Evolutionary conservation across 2,888 invertebrate species (phyloP).

Genomic region (Eurytoma californica): DNA sequence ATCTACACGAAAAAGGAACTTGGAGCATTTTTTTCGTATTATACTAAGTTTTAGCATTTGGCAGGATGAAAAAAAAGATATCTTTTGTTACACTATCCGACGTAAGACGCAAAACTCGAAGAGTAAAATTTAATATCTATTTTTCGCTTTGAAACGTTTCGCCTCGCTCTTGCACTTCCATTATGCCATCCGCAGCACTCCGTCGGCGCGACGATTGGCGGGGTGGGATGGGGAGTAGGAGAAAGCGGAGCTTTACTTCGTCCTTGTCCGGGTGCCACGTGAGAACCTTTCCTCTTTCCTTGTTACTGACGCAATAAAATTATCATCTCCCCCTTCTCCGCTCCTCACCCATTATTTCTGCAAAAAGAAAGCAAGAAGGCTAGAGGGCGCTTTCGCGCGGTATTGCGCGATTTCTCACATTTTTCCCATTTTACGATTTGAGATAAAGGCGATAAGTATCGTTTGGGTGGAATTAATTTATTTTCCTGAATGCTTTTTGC

Average conservation of each 20-base stretch:
- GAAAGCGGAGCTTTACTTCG: conserved; percentile 18
- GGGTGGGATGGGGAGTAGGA: not conserved
- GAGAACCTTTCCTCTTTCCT: conserved; percentile 27
- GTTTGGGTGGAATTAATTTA: no score
- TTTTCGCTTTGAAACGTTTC: conserved; percentile 32
- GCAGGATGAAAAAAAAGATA: not conserved
- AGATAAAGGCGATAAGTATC: not conserved
- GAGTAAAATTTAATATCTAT: conserved; percentile 41
- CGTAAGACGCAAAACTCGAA: conserved; percentile 19
- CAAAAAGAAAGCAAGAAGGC: not conserved
- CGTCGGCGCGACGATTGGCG: not conserved
- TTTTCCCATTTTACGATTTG: not conserved
- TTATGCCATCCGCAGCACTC: conserved; percentile 2
- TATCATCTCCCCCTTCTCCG: conserved; percentile 10
- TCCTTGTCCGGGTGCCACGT: conserved; percentile 14
- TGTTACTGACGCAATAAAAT: conserved; percentile 35
- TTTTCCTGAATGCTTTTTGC: no score
- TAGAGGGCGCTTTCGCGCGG: not conserved
- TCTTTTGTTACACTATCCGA: conserved; percentile 13
- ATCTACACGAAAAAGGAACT: not conserved
- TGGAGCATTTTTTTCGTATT: conserved; percentile 5
- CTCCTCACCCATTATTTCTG: conserved; percentile 3
- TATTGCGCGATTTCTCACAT: not conserved
- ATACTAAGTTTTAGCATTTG: conserved; percentile 2
- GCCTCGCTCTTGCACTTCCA: conserved; percentile 15